Percentiles rank a stretch among this genome's conserved stretches.
These are phyloP conservation scores for Baronia brevicornis DNA, from an alignment of 2,888 invertebrate genomes.

Conservation along the genomic window DNA sequence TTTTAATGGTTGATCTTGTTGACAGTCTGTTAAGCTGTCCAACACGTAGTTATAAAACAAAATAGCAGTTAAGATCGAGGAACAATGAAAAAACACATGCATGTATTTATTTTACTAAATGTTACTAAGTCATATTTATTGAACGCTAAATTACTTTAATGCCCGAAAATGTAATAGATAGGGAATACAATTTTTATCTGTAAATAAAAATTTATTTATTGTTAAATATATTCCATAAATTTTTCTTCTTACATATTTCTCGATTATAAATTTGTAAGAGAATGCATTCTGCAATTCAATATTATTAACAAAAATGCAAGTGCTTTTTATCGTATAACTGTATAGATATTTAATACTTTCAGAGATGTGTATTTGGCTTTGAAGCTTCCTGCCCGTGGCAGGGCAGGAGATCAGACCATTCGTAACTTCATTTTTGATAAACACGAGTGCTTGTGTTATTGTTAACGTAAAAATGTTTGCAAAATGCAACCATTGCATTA, in stretches of 20 bases:
- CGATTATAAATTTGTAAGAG: constrained; percentile 67
- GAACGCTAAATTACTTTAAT: constrained; percentile 39
- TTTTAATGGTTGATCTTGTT: constrained; percentile 8
- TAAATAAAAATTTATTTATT: constrained; percentile 75
- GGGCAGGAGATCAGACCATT: constrained; percentile 25
- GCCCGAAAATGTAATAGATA: constrained; percentile 62
- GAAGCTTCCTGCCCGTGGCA: constrained; percentile 17
- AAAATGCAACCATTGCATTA: constrained; percentile 27
- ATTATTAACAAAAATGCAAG: constrained; percentile 53
- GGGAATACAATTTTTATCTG: constrained; percentile 67
- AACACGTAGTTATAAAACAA: constrained; percentile 13
- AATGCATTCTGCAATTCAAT: constrained; percentile 59
- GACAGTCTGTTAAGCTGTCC: constrained; percentile 1
- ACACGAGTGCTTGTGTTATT: constrained; percentile 37
- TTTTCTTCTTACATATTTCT: constrained; percentile 70
- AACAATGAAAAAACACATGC: constrained; percentile 2
- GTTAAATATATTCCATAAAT: constrained; percentile 69
- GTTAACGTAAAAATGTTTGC: constrained; percentile 2
- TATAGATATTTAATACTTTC: constrained; percentile 37
- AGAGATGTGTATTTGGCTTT: constrained; percentile 17
- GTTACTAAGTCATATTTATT: constrained; percentile 31
- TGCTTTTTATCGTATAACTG: constrained; percentile 60
- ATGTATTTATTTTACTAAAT: constrained; percentile 19
- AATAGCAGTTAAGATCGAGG: no score
- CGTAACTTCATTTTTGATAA: constrained; percentile 37